A percentile compares a stretch with the other conserved stretches of the same genome.
These are phyloP conservation scores for Falco cherrug DNA, from an alignment of 2,797 vertebrate species.

Conservation along the genomic window DNA sequence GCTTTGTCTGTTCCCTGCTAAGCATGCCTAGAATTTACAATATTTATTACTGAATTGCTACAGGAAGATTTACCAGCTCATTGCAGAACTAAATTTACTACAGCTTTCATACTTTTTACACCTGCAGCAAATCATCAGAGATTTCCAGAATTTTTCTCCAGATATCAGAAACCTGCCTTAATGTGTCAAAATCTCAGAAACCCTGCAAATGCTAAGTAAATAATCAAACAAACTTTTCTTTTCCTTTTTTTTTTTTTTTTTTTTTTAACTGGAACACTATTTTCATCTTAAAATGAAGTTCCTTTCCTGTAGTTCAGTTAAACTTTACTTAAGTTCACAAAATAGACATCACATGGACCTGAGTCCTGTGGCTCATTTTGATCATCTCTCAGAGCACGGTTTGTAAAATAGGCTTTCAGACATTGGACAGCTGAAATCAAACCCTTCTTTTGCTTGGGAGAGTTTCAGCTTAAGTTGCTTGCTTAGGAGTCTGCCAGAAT, in stretches of 20 bases:
- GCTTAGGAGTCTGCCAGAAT: neutral
- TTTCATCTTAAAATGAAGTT: neutral
- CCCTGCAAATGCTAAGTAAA: neutral
- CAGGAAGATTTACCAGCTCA: neutral
- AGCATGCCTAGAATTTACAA: neutral
- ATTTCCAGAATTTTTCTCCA: neutral
- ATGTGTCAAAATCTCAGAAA: neutral
- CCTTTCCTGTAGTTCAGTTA: neutral
- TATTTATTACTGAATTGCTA: neutral
- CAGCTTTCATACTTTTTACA: neutral
- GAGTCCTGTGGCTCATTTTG: neutral
- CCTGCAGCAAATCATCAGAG: neutral
- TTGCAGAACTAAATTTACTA: neutral
- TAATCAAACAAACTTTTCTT: neutral
- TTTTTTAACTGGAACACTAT: neutral
- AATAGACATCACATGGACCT: neutral
- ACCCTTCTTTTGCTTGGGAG: neutral
- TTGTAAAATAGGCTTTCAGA: neutral
- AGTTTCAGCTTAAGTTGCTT: neutral
- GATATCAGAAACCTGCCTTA: neutral
- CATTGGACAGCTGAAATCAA: neutral
- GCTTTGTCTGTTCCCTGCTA: neutral
- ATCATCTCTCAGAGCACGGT: neutral
- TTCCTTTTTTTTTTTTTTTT: too few relatives aligned
- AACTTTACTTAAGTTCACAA: neutral